Evolutionary conservation across 2,797 vertebrate species (phyloP).

Genomic region (Protonibea diacanthus): DNA sequence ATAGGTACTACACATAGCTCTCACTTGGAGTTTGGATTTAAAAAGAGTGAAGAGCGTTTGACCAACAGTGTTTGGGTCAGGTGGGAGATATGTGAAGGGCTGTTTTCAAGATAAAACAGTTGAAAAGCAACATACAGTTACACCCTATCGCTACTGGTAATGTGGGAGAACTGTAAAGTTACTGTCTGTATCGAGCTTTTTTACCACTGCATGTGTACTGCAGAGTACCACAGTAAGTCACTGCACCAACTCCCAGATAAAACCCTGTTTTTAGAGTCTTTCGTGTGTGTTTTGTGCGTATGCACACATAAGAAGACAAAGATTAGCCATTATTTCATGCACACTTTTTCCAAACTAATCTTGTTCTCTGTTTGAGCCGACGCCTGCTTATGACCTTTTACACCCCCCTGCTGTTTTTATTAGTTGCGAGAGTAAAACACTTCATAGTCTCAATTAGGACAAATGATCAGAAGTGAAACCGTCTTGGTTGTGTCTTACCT

Average conservation of each 20-base stretch:
- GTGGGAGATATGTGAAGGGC: not conserved
- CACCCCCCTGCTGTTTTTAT: conserved; percentile 43
- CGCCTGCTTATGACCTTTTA: conserved; percentile 41
- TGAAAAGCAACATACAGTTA: too few species aligned
- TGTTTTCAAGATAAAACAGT: not conserved
- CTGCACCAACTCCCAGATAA: not conserved
- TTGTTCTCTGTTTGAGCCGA: conserved; percentile 2
- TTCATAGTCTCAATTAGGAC: conserved; percentile 69
- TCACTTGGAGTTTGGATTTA: too few species aligned
- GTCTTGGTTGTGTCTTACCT: conserved; percentile 72
- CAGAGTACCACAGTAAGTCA: too few species aligned
- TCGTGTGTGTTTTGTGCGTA: not conserved
- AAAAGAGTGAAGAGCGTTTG: too few species aligned
- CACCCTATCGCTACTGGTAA: not conserved
- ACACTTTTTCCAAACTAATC: conserved; percentile 19
- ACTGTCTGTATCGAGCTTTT: not conserved
- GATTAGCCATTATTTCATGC: not conserved
- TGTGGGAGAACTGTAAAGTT: too few species aligned
- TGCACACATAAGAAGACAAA: not conserved
- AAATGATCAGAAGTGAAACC: conserved; percentile 73
- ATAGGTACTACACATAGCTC: not conserved
- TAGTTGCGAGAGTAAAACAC: conserved; percentile 49
- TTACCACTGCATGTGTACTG: not conserved
- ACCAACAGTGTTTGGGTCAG: not conserved
- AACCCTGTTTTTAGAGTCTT: not conserved